These are phyloP conservation scores for Orthosia gracilis DNA, from an alignment of 2,888 invertebrate species.

Conservation along the genomic window DNA sequence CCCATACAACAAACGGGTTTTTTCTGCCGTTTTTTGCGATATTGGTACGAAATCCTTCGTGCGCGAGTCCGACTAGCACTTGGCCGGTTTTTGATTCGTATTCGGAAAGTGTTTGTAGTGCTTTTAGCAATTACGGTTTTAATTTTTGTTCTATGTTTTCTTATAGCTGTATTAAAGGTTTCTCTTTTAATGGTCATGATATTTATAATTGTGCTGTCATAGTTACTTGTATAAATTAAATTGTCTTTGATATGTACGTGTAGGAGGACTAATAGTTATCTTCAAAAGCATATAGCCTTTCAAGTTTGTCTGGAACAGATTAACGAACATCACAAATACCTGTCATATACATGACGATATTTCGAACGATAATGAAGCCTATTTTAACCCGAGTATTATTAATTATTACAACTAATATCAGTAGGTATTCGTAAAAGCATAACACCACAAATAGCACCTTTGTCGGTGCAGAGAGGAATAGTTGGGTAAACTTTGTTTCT, in stretches of 20 bases:
- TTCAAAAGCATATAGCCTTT: not conserved
- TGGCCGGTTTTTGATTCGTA: too few species aligned
- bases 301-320: conserved; percentile 5
- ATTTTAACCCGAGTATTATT: conserved; percentile 26
- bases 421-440: conserved; percentile 58
- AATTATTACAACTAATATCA: conserved; percentile 42
- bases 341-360: conserved; percentile 18
- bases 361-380: conserved; percentile 29
- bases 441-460: conserved; percentile 62
- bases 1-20: too few species aligned
- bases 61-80: too few species aligned
- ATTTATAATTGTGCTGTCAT: too few species aligned
- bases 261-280: not conserved
- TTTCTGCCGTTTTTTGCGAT: too few species aligned
- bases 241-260: not conserved
- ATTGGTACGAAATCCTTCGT: too few species aligned
- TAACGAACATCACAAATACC: conserved; percentile 6
- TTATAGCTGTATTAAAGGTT: not conserved
- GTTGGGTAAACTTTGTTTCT: conserved; percentile 65
- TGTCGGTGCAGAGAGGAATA: conserved; percentile 64
- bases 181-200: not conserved
- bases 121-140: not conserved
- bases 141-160: not conserved
- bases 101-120: not conserved
- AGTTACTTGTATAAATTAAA: not conserved